Evolutionary conservation across 2,797 vertebrate species (phyloP), one percentile per base, ranked within the genome.

Genomic region (Rhynchonycteris naso): DNA sequence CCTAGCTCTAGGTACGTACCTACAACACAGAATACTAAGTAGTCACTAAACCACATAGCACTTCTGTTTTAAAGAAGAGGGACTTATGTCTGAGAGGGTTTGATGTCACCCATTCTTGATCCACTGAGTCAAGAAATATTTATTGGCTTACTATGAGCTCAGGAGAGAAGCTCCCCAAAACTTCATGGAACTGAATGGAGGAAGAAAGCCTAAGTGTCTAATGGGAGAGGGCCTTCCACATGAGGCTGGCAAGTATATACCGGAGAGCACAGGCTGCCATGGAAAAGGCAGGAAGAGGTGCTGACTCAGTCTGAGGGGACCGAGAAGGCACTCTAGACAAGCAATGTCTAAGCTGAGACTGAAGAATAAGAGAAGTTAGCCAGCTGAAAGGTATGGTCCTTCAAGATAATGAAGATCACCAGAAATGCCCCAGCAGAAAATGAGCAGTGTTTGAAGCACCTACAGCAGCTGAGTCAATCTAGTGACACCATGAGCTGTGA

Each of bases 31-130:
- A 65, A 69, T 21, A 5, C 72, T 54, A 11, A 14, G 30, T 2
- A 11, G 33, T 50, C 85, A 61, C 21, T 7, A 24, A 30, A n/a
- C n/a, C 43, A 19, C 0, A 2, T 0, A 7, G 3, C 5, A 66
- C 50, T 52, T 30, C 71, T 19, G 72, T 54, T 92, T n/a, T 22
- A 75, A 85, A 92, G 65, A 72, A 2, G 47, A 83, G 54, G 30
- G 84, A 72, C 56, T 58, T 22, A 78, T n/a, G 7, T 18, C n/a
- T 71, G 43, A 50, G 30, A 61, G 2, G 28, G n/a, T 14, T 74
- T 22, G 22, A 75, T 18, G 52, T 18, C 72, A 61, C 38, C 74
- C 43, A 38, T 16, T 43, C 58, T 72, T 22, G 5, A 68, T 15
- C 21, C 35, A 76, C 4, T 65, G 30, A 84, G 7, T 18, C 2